Percentiles rank a stretch among this genome's conserved stretches.
These are phyloP conservation scores for Leptinotarsa juncta DNA, from an alignment of 2,888 invertebrate species.

Conservation along the genomic window DNA sequence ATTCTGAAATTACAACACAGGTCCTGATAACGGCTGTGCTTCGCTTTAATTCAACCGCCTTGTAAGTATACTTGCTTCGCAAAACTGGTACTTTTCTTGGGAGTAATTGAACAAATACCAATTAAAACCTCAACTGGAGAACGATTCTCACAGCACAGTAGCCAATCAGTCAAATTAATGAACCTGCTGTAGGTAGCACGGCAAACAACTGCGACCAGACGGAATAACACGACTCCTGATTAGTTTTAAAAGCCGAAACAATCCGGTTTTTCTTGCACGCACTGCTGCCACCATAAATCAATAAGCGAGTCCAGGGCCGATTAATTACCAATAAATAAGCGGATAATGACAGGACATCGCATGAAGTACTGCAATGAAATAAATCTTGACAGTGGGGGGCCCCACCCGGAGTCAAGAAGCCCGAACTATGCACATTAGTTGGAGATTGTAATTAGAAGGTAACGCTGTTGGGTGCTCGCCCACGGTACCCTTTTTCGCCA, in stretches of 20 bases:
- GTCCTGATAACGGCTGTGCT: too few species aligned
- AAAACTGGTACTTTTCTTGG: not conserved
- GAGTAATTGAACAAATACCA: constrained; percentile 1
- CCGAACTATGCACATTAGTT: constrained; percentile 40
- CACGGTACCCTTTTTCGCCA: constrained; percentile 29
- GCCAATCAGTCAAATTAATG: constrained; percentile 10
- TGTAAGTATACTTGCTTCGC: not conserved
- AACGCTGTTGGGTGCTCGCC: constrained; percentile 34
- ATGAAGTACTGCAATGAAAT: constrained; percentile 56
- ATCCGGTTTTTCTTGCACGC: constrained; percentile 41
- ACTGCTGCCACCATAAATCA: constrained; percentile 37
- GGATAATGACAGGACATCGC: constrained; percentile 56
- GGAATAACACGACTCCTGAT: constrained; percentile 15
- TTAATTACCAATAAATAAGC: constrained; percentile 61
- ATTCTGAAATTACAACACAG: too few species aligned
- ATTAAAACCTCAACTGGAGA: not conserved
- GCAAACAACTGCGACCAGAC: not conserved
- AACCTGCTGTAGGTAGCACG: constrained; percentile 17
- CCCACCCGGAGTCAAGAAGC: constrained; percentile 32
- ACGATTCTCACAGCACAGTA: constrained; percentile 2
- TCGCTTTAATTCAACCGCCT: too few species aligned
- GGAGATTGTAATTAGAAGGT: constrained; percentile 41
- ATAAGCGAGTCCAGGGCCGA: constrained; percentile 46
- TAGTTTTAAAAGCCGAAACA: constrained; percentile 25
- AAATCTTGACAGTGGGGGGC: constrained; percentile 53